phyloP scores from a whole-genome alignment of 2,113 vertebrate species.

The Pachycephala philippinensis region DNA sequence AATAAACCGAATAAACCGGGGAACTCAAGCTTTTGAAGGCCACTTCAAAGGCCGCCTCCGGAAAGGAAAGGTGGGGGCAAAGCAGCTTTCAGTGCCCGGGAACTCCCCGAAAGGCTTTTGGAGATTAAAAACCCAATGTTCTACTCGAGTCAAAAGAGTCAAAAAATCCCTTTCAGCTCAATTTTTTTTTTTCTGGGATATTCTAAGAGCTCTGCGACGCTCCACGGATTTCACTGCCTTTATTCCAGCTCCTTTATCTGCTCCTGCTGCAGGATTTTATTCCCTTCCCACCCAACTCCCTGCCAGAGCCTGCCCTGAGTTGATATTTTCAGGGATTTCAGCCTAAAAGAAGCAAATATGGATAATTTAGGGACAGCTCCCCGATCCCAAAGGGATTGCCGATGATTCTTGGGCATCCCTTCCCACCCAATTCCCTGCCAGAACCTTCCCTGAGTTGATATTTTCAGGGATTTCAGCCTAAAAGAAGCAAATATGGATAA shows the following conservation, averaged over 20 bases:
- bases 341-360: background rate
- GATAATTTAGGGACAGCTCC: background rate
- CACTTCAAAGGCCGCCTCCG: background rate
- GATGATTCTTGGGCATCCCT: too few relatives aligned
- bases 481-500: too few relatives aligned
- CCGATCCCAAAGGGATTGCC: too few relatives aligned
- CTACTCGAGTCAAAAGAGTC: background rate
- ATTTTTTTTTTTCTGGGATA: background rate
- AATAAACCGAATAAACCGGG: too few relatives aligned
- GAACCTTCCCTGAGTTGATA: too few relatives aligned
- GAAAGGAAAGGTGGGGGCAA: background rate
- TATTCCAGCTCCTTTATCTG: background rate
- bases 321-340: background rate
- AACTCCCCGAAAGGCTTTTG: background rate
- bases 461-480: too few relatives aligned
- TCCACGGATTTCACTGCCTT: background rate
- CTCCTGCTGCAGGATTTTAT: background rate
- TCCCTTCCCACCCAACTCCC: background rate
- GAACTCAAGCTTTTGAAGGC: too few relatives aligned
- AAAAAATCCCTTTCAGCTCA: background rate
- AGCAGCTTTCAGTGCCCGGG: background rate
- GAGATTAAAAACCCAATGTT: background rate
- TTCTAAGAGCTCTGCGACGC: background rate
- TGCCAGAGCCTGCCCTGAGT: background rate
- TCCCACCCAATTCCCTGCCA: too few relatives aligned